phyloP scores from a whole-genome alignment of 2,797 vertebrate genomes.

The Brachyrhaphis roseni region DNA sequence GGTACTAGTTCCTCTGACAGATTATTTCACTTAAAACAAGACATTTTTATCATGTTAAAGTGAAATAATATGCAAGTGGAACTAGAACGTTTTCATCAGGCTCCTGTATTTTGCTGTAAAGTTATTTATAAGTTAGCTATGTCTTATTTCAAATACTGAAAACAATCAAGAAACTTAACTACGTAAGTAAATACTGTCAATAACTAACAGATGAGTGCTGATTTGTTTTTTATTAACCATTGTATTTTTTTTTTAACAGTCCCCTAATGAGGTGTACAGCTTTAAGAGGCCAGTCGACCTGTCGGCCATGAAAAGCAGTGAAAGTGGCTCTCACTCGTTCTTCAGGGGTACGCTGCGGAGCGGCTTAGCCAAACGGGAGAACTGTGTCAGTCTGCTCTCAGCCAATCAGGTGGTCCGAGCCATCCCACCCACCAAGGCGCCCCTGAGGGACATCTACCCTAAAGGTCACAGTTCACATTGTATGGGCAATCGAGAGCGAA shows the following conservation, averaged over 20 bases:
- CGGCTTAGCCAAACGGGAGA: constrained; percentile 80
- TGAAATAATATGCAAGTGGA: no score
- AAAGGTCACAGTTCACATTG: constrained; percentile 85
- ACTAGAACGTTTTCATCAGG: no score
- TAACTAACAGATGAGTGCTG: background rate
- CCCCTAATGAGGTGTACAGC: constrained; percentile 93
- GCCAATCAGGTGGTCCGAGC: constrained; percentile 92
- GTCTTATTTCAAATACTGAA: background rate
- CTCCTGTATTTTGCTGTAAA: no score
- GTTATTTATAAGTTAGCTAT: no score
- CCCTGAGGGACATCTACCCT: constrained; percentile 90
- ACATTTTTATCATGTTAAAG: no score
- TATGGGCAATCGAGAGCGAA: fast-evolving
- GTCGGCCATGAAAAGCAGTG: constrained; percentile 61
- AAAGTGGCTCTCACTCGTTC: constrained; percentile 66
- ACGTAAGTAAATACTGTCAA: background rate
- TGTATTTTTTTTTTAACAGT: constrained; percentile 76
- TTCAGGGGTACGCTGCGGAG: constrained; percentile 79
- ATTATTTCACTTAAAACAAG: no score
- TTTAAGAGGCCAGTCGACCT: constrained; percentile 85
- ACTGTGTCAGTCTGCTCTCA: constrained; percentile 86
- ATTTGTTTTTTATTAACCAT: background rate
- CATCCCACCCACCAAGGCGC: constrained; percentile 87
- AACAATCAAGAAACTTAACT: background rate
- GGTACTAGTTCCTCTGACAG: no score